Evolutionary conservation across 2,888 invertebrate genomes (phyloP).

Genomic region (Mellilla xanthometata): DNA sequence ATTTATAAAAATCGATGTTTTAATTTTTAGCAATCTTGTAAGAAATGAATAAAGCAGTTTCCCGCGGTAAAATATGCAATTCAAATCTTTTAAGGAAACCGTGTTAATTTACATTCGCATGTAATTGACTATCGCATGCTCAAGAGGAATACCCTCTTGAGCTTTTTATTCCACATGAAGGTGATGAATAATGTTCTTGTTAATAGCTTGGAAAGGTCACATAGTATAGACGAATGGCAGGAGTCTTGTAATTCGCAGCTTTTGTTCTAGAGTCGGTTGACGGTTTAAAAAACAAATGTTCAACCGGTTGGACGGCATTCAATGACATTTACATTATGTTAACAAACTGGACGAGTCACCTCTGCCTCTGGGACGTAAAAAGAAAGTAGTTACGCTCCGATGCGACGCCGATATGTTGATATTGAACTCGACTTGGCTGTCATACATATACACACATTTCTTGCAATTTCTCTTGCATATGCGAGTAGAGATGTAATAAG

Average conservation of each 20-base stretch:
- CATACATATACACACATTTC: constrained; percentile 22
- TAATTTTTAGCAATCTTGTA: constrained; percentile 10
- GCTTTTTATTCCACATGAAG: constrained; percentile 11
- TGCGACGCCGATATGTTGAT: constrained; percentile 35
- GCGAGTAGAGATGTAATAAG: too few species aligned
- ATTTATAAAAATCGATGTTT: constrained; percentile 4
- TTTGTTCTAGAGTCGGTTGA: constrained; percentile 55
- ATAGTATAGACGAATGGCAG: constrained; percentile 31
- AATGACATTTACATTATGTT: constrained; percentile 74
- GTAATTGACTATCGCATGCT: constrained; percentile 11
- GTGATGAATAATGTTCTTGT: constrained; percentile 16
- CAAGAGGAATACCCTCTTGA: constrained; percentile 10
- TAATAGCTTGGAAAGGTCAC: constrained; percentile 33
- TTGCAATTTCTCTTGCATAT: constrained; percentile 28
- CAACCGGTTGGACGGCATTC: constrained; percentile 67
- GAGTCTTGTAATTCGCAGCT: constrained; percentile 53
- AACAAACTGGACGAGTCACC: constrained; percentile 63
- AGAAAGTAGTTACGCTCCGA: constrained; percentile 60
- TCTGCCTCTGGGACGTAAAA: constrained; percentile 54
- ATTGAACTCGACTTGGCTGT: constrained; percentile 27
- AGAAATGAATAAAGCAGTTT: constrained; percentile 14
- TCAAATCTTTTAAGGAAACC: constrained; percentile 20
- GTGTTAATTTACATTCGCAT: constrained; percentile 22
- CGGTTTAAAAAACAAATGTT: constrained; percentile 47
- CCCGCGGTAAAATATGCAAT: constrained; percentile 22